phyloP scores from a whole-genome alignment of 2,888 invertebrate genomes.

The Esperia sulphurella region DNA sequence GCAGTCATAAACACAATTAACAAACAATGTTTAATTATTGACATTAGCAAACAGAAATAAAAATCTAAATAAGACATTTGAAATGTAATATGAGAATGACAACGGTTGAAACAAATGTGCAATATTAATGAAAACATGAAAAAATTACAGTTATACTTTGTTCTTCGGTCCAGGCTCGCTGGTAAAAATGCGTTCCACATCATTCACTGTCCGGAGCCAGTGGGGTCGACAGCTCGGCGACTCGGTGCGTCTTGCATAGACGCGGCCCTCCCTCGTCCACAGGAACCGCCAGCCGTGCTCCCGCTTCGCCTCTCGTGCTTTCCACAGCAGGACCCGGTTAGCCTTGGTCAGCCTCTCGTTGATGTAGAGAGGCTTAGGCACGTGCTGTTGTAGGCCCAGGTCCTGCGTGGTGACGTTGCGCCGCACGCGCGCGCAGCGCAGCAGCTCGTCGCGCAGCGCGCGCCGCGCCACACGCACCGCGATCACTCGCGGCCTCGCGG shows the following conservation, averaged over 20 bases:
- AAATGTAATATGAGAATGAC: no score
- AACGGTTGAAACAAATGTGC: no score
- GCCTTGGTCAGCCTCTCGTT: conserved; percentile 7
- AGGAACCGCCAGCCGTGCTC: not conserved
- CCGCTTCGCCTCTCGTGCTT: not conserved
- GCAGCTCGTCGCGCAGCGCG: conserved; percentile 10
- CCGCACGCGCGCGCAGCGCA: conserved; percentile 14
- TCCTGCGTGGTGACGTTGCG: conserved; percentile 8
- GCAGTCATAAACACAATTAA: no score
- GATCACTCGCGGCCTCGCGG: not conserved
- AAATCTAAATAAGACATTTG: no score
- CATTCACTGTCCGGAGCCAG: no score
- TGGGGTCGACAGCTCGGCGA: not conserved
- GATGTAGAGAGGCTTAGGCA: not conserved
- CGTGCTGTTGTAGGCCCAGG: not conserved
- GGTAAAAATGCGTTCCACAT: no score
- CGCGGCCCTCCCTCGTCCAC: conserved; percentile 7
- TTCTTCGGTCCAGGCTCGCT: no score
- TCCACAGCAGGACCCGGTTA: conserved; percentile 1
- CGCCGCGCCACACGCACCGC: conserved; percentile 14
- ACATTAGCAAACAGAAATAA: no score
- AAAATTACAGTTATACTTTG: no score
- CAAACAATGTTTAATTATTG: no score
- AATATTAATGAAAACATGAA: no score
- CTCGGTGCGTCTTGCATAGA: conserved; percentile 3